Conservation (phyloP, 2,888 invertebrate species). For the Himalopsyche kuldschensis region DNA sequence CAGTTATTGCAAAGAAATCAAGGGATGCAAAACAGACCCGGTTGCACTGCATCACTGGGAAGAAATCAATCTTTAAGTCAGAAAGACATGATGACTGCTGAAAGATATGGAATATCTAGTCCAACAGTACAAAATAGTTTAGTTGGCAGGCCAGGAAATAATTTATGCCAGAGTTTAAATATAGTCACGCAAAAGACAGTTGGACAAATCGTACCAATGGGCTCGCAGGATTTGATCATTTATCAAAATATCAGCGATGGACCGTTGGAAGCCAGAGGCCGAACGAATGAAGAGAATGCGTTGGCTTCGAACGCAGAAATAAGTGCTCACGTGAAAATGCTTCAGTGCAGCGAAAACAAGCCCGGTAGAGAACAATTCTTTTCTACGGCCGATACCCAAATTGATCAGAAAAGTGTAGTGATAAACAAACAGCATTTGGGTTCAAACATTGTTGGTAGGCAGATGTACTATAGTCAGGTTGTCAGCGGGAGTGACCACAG, state of each 20-base stretch:
- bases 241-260: constrained; percentile 47
- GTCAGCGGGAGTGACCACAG: constrained; percentile 17
- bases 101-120: constrained; percentile 46
- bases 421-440: constrained; percentile 30
- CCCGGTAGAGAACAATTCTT: constrained; percentile 28
- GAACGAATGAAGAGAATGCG: constrained; percentile 6
- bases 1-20: constrained; percentile 17
- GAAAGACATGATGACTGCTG: constrained; percentile 51
- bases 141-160: constrained; percentile 42
- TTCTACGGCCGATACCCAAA: not conserved
- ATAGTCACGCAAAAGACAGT: constrained; percentile 58
- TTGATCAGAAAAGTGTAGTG: constrained; percentile 17
- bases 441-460: constrained; percentile 35
- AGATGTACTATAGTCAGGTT: constrained; percentile 38
- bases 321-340: constrained; percentile 2
- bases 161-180: constrained; percentile 60
- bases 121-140: constrained; percentile 41
- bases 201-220: constrained; percentile 55
- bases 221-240: constrained; percentile 55
- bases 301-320: constrained; percentile 12
- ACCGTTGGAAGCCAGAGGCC: constrained; percentile 13
- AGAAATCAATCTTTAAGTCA: constrained; percentile 41
- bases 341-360: constrained; percentile 12
- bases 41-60: constrained; percentile 56
- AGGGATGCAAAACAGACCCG: constrained; percentile 46